Evolutionary conservation across 2,888 invertebrate genomes (phyloP).

Genomic region (Lampropteryx suffumata): DNA sequence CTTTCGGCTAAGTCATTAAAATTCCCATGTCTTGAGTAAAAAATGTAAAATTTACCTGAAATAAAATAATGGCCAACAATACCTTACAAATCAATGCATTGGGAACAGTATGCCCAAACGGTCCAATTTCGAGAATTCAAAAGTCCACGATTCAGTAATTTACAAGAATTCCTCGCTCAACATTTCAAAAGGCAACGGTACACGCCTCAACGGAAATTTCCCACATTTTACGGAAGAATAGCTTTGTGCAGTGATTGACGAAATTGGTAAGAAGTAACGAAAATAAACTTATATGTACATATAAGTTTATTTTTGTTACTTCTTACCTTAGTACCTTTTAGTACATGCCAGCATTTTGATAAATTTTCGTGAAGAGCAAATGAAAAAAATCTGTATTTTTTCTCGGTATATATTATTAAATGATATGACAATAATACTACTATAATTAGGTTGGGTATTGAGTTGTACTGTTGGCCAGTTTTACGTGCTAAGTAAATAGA

Average conservation of each 20-base stretch:
- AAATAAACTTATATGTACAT: too few species aligned
- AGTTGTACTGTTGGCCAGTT: too few species aligned
- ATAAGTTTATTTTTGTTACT: too few species aligned
- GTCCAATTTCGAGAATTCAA: slow-evolving; percentile 32
- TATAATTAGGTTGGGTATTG: too few species aligned
- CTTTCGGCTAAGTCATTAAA: slow-evolving; percentile 5
- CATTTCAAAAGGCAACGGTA: slow-evolving; percentile 31
- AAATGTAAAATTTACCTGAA: slow-evolving; percentile 7
- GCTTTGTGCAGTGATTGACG: slow-evolving; percentile 4
- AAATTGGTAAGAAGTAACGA: too few species aligned
- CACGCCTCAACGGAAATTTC: slow-evolving; percentile 14
- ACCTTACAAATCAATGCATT: slow-evolving; percentile 31
- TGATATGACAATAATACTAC: too few species aligned
- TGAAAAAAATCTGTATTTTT: too few species aligned
- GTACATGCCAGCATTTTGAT: too few species aligned
- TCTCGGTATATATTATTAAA: too few species aligned
- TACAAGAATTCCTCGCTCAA: slow-evolving; percentile 32
- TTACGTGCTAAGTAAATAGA: too few species aligned
- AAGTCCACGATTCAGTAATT: slow-evolving; percentile 36
- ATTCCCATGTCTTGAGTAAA: slow-evolving; percentile 12
- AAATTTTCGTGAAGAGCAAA: too few species aligned
- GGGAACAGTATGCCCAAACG: slow-evolving; percentile 26
- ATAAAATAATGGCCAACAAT: slow-evolving; percentile 8
- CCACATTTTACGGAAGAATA: slow-evolving; percentile 19
- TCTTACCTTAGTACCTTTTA: too few species aligned